Evolutionary conservation across 2,888 invertebrate genomes (phyloP).

Genomic region (Eupithecia vulgata): DNA sequence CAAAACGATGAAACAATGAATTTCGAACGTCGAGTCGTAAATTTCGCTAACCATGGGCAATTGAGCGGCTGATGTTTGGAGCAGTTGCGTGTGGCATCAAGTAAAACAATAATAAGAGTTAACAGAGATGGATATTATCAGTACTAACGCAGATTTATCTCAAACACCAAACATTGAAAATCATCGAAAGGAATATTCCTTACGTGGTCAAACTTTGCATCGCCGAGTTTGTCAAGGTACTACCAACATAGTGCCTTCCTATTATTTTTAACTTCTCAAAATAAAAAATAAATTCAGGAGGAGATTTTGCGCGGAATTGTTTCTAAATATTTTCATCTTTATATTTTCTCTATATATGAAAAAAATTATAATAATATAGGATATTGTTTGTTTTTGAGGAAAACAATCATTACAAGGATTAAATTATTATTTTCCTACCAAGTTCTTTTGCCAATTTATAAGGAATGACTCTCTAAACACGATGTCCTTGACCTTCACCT

Average conservation of each 20-base stretch:
- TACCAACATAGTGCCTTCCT: too few relatives aligned
- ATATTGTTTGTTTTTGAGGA: too few relatives aligned
- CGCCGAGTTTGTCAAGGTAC: neutral
- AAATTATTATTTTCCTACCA: too few relatives aligned
- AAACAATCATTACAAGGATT: too few relatives aligned
- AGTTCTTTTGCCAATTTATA: neutral
- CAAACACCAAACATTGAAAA: neutral
- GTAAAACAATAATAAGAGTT: neutral
- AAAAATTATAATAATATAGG: too few relatives aligned
- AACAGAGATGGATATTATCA: neutral
- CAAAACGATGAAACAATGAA: conserved; percentile 28
- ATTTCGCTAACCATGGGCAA: conserved; percentile 13
- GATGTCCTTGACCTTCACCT: neutral
- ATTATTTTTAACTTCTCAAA: too few relatives aligned
- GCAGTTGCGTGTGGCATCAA: conserved; percentile 7
- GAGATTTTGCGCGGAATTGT: too few relatives aligned
- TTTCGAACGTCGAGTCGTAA: conserved; percentile 23
- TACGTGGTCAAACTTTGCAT: neutral
- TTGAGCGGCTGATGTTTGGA: conserved; percentile 4
- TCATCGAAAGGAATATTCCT: neutral
- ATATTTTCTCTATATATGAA: too few relatives aligned
- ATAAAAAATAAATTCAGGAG: too few relatives aligned
- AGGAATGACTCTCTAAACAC: neutral
- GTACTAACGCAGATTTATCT: neutral
- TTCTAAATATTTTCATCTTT: too few relatives aligned